Evolutionary conservation across 2,113 vertebrate genomes (phyloP), one percentile per base, ranked within the genome.

Genomic region (Atrichornis clamosus): DNA sequence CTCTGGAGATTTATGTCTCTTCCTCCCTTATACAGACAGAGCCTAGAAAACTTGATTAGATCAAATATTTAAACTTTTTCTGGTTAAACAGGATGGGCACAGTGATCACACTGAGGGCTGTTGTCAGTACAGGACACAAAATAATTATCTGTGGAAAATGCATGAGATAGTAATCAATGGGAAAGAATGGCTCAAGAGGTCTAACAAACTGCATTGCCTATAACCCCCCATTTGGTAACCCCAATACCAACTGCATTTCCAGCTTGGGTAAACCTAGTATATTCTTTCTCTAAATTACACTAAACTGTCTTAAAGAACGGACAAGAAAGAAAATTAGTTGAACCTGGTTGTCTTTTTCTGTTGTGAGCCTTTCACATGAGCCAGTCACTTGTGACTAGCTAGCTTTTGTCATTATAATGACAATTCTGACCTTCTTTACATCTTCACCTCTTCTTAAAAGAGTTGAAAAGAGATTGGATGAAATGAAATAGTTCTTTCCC

Each of bases 381-480:
- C 6, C 42, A 59, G 10, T 32, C 41, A 32, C 15, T 89, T 2
- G 1, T 56, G 46, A 65, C 50, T 49, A 24, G 19, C 26, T 50
- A 11, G 33, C 5, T 53, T 87, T 87, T 84, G 22, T 77, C 37
- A 77, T 59, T 79, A 35, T 42, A 44, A 59, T 47, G 46, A 74
- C 12, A 83, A 73, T 80, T 82, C 41, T 69, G 35, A 21, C 35
- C 22, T 69, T 76, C 9, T 41, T 83, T 85, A 21, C 8, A 42
- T 56, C 56, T 75, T 85, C 44, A 42, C 10, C 3, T 72, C 39
- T 47, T 73, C n/a, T 85, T 84, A 55, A 10, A 49, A 46, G 5
- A n/a, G 5, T 39, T 84, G 13, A 7, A 59, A 55, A 72, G 58
- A 14, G 7, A 7, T 8, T 39, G 73, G 26, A 55, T 1, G 0